Percentiles rank a stretch among this genome's conserved stretches.
These are phyloP conservation scores for Nicator chloris DNA, from an alignment of 2,113 vertebrate genomes.

Conservation along the genomic window DNA sequence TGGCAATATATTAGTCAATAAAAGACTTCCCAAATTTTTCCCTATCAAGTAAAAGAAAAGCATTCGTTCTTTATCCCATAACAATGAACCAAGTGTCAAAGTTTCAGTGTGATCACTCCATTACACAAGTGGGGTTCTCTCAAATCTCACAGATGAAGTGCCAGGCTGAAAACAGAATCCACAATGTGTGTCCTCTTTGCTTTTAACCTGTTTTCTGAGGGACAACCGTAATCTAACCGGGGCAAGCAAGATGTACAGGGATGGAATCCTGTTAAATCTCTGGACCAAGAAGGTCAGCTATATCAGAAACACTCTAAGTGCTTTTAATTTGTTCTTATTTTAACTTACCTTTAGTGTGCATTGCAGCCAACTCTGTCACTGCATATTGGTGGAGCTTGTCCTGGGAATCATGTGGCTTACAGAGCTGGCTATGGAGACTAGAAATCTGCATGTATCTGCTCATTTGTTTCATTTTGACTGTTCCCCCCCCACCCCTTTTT, in stretches of 20 bases:
- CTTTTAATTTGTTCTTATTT: not conserved
- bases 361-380: not conserved
- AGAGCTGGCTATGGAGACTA: not conserved
- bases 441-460: not conserved
- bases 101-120: not conserved
- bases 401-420: not conserved
- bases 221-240: not conserved
- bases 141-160: not conserved
- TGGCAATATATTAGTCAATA: not conserved
- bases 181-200: not conserved
- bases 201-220: not conserved
- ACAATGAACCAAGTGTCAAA: not conserved
- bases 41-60: not conserved
- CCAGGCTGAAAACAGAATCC: not conserved
- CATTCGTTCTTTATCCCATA: not conserved
- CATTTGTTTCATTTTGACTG: not conserved
- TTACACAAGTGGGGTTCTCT: not conserved
- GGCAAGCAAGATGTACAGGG: not conserved
- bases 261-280: not conserved
- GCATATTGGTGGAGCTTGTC: not conserved
- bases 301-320: not conserved
- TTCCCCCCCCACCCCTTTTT: not conserved
- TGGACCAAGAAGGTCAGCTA: fast-evolving
- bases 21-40: not conserved
- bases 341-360: not conserved